phyloP scores from a whole-genome alignment of 2,113 vertebrate species.

The Oncorhynchus clarkii region DNA sequence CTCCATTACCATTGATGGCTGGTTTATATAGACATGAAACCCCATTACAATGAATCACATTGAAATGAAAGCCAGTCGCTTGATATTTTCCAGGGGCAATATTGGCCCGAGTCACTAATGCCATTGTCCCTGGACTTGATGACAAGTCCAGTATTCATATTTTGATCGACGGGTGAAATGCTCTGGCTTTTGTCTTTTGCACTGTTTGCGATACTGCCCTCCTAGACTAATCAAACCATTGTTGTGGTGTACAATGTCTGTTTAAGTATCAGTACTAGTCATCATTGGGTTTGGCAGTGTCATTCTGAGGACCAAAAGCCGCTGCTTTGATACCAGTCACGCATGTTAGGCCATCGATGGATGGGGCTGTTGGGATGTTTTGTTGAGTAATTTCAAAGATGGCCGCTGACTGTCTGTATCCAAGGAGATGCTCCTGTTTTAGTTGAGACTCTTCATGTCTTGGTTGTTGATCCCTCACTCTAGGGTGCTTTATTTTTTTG shows the following conservation, averaged over 20 bases:
- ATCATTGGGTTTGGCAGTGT: constrained; percentile 20
- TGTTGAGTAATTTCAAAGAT: no score
- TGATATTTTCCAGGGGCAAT: constrained; percentile 26
- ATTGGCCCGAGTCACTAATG: background rate
- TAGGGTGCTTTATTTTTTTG: no score
- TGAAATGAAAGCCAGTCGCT: background rate
- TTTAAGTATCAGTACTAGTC: background rate
- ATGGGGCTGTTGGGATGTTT: background rate
- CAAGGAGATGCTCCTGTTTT: no score
- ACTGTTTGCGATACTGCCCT: constrained; percentile 24
- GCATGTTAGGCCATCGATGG: background rate
- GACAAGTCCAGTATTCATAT: background rate
- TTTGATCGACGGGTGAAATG: background rate
- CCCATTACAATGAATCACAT: background rate
- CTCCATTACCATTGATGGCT: constrained; percentile 12
- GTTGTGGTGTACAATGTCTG: constrained; percentile 24
- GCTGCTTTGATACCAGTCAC: background rate
- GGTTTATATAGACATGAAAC: background rate
- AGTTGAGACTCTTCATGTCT: no score
- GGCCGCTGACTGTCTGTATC: no score
- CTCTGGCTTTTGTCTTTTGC: constrained; percentile 12
- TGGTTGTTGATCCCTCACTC: no score
- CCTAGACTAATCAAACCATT: constrained; percentile 4
- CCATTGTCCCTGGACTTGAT: background rate
- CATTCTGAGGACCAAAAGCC: background rate